Conservation (phyloP, 2,888 invertebrate species). For the Villa cingulata region DNA sequence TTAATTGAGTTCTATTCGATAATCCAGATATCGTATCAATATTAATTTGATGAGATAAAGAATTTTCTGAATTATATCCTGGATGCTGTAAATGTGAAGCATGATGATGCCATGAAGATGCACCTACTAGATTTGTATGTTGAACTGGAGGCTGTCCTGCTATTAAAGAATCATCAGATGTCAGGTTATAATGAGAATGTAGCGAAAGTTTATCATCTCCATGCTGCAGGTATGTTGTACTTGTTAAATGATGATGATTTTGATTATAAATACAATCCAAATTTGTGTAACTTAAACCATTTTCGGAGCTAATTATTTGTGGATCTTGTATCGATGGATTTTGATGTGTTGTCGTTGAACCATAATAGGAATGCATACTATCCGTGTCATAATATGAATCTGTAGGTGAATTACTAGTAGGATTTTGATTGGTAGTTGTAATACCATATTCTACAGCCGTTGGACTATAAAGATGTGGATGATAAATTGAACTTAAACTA, state of each 20-base stretch:
- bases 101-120: constrained; percentile 29
- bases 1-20: background rate
- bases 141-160: constrained; percentile 17
- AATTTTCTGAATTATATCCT: constrained; percentile 16
- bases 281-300: constrained; percentile 81
- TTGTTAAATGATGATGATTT: constrained; percentile 33
- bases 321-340: constrained; percentile 25
- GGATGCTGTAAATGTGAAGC: constrained; percentile 28
- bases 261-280: constrained; percentile 56
- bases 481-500: constrained; percentile 13
- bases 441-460: constrained; percentile 36
- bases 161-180: constrained; percentile 10
- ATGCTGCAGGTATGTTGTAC: constrained; percentile 1
- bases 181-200: constrained; percentile 41
- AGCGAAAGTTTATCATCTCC: constrained; percentile 40
- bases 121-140: constrained; percentile 18
- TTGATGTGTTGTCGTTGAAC: background rate
- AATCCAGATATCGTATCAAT: background rate
- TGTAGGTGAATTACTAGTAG: constrained; percentile 31
- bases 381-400: constrained; percentile 35
- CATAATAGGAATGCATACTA: constrained; percentile 31
- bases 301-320: constrained; percentile 69
- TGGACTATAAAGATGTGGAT: constrained; percentile 35
- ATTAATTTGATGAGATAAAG: constrained; percentile 15
- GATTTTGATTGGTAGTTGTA: constrained; percentile 29